Evolutionary conservation across 2,797 vertebrate species (phyloP).

Genomic region (Schizothorax lantsangensis): DNA sequence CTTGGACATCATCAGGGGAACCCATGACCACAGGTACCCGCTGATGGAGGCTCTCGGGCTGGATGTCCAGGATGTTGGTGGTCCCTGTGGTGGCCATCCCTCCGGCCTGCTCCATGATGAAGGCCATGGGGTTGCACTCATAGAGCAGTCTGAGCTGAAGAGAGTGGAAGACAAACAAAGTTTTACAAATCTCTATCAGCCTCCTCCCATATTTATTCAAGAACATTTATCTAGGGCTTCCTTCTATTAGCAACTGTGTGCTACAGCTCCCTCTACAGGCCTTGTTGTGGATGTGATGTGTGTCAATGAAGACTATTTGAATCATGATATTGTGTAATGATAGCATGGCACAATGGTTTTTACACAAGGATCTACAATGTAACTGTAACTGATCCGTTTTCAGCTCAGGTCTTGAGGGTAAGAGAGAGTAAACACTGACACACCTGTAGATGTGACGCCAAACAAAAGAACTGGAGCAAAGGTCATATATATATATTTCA

Average conservation of each 20-base stretch:
- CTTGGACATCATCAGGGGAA: conserved; percentile 89
- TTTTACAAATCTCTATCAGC: not conserved
- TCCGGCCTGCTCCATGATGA: conserved; percentile 94
- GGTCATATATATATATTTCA: not conserved
- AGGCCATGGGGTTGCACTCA: conserved; percentile 95
- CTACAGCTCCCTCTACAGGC: conserved; percentile 22
- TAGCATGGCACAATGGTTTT: not conserved
- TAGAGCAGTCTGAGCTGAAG: conserved; percentile 92
- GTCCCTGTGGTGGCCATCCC: conserved; percentile 91
- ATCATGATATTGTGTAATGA: not conserved
- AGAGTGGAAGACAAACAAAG: conserved; percentile 6
- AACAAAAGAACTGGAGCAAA: conserved; percentile 26
- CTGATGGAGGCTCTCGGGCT: conserved; percentile 90
- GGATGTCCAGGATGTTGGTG: conserved; percentile 87
- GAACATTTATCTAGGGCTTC: not conserved
- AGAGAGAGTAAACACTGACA: conserved; percentile 19
- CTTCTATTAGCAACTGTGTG: not conserved
- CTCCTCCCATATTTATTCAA: not conserved
- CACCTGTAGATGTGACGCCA: not conserved
- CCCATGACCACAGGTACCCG: conserved; percentile 87
- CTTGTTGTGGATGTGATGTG: not conserved
- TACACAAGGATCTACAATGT: not conserved
- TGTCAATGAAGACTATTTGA: not conserved
- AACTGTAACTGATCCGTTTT: not conserved
- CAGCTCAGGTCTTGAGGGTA: not conserved